Base-by-base conservation (phyloP, 2,888 invertebrate species). In the Orgyia antiqua region DNA sequence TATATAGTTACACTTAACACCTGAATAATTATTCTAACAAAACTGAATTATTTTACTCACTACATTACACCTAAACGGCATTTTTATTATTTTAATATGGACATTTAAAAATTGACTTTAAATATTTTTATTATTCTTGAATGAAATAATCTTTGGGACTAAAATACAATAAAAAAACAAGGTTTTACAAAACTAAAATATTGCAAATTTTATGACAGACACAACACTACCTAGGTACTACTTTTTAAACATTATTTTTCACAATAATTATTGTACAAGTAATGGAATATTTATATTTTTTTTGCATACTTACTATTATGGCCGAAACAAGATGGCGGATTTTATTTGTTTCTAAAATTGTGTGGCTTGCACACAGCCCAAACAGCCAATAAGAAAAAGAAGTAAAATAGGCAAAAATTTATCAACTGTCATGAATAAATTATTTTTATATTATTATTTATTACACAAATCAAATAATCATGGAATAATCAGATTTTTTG, bases 71-170 rank as follows among this genome's bases (percentile, higher is more conserved):
- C 46, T 46, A 52, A 45, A 39, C 24, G 36, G 51, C 33, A 36
- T 37, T 31, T 25, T 42, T 38, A 45, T 40, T 45, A 31, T 21
- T 38, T 50, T 36, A 47, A 7, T 10, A n/a, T n/a, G n/a, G 51
- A 43, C 43, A n/a, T n/a, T n/a, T n/a, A 51, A 43, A 34, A 46
- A 51, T 51, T 51, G 50, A 54, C 49, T 50, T 39, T 39, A 45
- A 47, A 39, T 33, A 36, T 28, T 40, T 33, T 27, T 24, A 27
- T 40, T 32, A 24, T 24, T 47, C 60, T 9, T 15, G 40, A 18
- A 51, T 58, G 64, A 60, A 68, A 51, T 55, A 45, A 59, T 72
- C 69, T 72, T 72, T 72, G 72, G 72, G 62, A 51, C 39, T 54
- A 46, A 48, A 64, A 44, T 52, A 65, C 56, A 55, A 45, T 40